Percentiles rank a stretch among this genome's conserved stretches.
These are phyloP conservation scores for Amblyopsis rosae DNA, from an alignment of 2,113 vertebrate genomes.

Conservation along the genomic window DNA sequence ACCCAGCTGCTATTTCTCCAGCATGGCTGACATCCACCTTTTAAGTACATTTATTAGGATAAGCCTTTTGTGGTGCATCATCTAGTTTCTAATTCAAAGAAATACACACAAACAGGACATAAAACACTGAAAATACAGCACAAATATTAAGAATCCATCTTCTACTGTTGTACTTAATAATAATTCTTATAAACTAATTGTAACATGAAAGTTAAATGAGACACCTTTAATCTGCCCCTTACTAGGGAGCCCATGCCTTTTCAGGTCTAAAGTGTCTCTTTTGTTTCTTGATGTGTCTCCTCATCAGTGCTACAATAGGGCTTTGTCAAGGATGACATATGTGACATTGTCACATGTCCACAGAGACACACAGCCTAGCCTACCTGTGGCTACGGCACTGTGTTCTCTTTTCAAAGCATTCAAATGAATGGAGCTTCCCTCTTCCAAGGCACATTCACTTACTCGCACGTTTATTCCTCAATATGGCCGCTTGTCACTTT, in stretches of 20 bases:
- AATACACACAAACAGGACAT: no score
- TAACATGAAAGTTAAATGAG: constrained; percentile 16
- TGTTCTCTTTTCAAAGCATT: not conserved
- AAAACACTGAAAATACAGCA: no score
- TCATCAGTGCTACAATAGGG: constrained; percentile 53
- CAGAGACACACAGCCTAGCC: constrained; percentile 14
- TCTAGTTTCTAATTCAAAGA: no score
- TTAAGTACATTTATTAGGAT: not conserved
- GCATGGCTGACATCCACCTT: no score
- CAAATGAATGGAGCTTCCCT: not conserved
- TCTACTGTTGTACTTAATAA: no score
- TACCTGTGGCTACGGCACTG: constrained; percentile 20
- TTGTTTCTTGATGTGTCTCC: constrained; percentile 43
- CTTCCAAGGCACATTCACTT: constrained; percentile 1
- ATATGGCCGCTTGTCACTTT: constrained; percentile 33
- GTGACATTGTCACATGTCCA: constrained; percentile 49
- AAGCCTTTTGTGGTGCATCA: no score
- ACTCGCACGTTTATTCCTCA: not conserved
- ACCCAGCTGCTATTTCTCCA: no score
- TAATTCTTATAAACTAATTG: not conserved
- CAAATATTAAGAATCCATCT: no score
- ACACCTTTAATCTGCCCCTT: constrained; percentile 15
- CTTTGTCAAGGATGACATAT: constrained; percentile 61
- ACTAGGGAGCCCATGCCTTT: constrained; percentile 37
- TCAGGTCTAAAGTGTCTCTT: constrained; percentile 35